A percentile compares a stretch with the other conserved stretches of the same genome.
Conservation (phyloP, 2,113 vertebrate genomes). For the Hystrix cristata region DNA sequence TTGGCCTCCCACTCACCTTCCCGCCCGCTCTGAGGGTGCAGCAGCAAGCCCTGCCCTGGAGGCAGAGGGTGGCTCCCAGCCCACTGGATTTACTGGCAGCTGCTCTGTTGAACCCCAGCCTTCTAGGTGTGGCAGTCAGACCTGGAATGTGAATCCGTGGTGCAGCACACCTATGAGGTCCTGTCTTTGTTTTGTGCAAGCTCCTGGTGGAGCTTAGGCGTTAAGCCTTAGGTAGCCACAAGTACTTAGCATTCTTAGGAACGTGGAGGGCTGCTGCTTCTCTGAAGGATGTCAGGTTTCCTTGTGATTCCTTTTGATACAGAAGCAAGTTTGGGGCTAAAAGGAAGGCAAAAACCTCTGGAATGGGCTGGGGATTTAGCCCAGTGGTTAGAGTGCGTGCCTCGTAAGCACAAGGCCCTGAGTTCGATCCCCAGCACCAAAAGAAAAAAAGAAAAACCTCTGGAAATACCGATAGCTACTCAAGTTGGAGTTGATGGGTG, state of each 20-base stretch:
- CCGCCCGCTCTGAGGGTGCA: no score
- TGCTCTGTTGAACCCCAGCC: background rate
- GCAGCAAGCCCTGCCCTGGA: fast-evolving
- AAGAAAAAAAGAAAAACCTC: background rate
- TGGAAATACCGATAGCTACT: background rate
- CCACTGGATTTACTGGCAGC: background rate
- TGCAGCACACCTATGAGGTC: background rate
- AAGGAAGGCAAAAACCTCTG: background rate
- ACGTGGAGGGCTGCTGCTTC: background rate
- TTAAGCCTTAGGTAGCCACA: background rate
- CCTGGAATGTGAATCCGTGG: background rate
- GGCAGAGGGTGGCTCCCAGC: background rate
- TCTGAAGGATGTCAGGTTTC: background rate
- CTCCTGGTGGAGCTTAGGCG: background rate
- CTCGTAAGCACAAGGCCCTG: no score
- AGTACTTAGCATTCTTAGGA: background rate
- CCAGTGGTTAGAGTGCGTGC: no score
- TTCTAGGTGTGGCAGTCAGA: background rate
- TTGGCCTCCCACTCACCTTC: background rate
- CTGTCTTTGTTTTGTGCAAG: background rate
- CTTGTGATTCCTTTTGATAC: conserved; percentile 9
- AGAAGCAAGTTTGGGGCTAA: background rate
- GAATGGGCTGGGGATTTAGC: no score
- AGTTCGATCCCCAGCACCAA: no score
- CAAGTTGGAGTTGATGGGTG: conserved; percentile 8